Conservation (phyloP, 2,113 vertebrate species). For the Gymnocephalus cernua region DNA sequence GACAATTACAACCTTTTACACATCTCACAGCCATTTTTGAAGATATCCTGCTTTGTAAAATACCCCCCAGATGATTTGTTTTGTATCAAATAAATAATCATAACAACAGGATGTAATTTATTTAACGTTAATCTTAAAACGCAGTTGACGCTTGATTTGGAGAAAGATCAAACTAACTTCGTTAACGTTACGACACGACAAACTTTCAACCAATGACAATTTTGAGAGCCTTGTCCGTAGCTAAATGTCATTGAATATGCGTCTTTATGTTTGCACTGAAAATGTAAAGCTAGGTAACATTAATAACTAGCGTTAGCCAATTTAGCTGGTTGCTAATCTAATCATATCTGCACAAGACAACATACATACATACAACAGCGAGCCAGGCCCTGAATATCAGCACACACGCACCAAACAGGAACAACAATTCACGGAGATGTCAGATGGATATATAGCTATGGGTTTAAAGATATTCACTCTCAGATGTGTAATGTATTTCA, state of each 20-base stretch:
- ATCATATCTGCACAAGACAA: background rate
- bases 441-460: background rate
- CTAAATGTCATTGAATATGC: background rate
- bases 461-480: background rate
- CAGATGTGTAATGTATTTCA: background rate
- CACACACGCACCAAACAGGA: background rate
- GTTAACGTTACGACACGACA: background rate
- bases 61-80: no score
- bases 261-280: background rate
- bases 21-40: background rate
- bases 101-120: background rate
- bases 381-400: background rate
- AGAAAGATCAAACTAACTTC: background rate
- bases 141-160: background rate
- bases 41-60: background rate
- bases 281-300: background rate
- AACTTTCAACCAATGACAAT: background rate
- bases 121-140: background rate
- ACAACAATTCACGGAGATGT: background rate
- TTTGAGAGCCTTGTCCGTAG: background rate
- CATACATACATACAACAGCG: slow-evolving; percentile 44
- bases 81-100: background rate
- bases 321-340: slow-evolving; percentile 34
- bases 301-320: slow-evolving; percentile 25
- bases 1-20: background rate